phyloP scores from a whole-genome alignment of 2,113 vertebrate species.

The Nothobranchius furzeri region DNA sequence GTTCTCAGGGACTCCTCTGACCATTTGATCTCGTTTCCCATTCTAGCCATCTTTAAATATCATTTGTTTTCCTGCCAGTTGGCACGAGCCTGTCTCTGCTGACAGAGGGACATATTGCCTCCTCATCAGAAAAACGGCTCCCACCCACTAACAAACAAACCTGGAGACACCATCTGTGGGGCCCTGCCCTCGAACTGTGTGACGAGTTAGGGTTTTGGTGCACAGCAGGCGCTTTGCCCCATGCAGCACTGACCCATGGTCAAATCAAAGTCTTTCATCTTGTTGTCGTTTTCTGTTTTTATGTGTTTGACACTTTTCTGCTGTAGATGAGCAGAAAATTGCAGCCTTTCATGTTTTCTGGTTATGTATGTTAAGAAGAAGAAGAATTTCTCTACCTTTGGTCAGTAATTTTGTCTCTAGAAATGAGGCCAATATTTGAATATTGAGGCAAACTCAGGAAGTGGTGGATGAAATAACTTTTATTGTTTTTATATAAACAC shows the following conservation, averaged over 20 bases:
- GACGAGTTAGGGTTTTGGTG: conserved; percentile 42
- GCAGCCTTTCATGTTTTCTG: too few species aligned
- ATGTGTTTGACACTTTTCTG: too few species aligned
- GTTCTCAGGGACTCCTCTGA: conserved; percentile 4
- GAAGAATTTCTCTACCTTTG: too few species aligned
- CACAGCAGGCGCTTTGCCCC: conserved; percentile 47
- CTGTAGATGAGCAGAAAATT: background rate
- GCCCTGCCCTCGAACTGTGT: conserved; percentile 47
- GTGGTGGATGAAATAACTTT: too few species aligned
- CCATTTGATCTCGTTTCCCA: background rate
- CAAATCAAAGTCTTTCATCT: conserved; percentile 33
- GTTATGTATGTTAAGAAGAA: too few species aligned
- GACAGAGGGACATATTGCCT: conserved; percentile 68
- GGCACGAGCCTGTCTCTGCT: conserved; percentile 39
- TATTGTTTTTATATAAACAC: too few species aligned
- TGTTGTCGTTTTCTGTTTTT: background rate
- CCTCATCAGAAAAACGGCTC: conserved; percentile 52
- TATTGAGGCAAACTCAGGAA: too few species aligned
- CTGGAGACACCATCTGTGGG: conserved; percentile 65
- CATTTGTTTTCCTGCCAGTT: conserved; percentile 54
- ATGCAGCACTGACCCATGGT: conserved; percentile 24
- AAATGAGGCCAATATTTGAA: too few species aligned
- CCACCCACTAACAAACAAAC: conserved; percentile 31
- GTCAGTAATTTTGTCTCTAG: too few species aligned
- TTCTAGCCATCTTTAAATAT: conserved; percentile 57